These are phyloP conservation scores for Hemibagrus wyckioides DNA, from an alignment of 2,113 vertebrate species.

Conservation along the genomic window DNA sequence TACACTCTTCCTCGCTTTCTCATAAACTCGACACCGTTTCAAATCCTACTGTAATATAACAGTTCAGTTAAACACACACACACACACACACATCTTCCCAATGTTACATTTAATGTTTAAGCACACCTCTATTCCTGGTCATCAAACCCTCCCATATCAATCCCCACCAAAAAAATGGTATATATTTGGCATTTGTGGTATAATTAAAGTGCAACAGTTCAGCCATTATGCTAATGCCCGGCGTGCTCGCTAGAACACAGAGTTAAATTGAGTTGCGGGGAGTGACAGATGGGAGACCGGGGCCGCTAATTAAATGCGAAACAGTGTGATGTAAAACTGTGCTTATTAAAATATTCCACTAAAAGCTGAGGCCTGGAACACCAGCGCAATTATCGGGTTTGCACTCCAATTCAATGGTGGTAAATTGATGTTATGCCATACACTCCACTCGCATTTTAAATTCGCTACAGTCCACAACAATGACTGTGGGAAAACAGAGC, in stretches of 20 bases:
- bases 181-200: slow-evolving; percentile 48
- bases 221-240: slow-evolving; percentile 52
- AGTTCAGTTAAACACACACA: neutral
- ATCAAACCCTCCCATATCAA: slow-evolving; percentile 38
- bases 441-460: slow-evolving; percentile 49
- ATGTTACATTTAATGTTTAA: neutral
- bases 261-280: slow-evolving; percentile 55
- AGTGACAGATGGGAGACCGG: slow-evolving; percentile 53
- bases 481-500: slow-evolving; percentile 37
- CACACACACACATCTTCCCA: neutral
- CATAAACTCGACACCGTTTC: neutral
- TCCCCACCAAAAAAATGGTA: slow-evolving; percentile 13
- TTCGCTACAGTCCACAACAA: slow-evolving; percentile 54
- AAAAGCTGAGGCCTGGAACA: slow-evolving; percentile 58
- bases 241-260: slow-evolving; percentile 43
- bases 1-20: slow-evolving; percentile 6
- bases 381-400: slow-evolving; percentile 57
- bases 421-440: slow-evolving; percentile 58
- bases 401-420: slow-evolving; percentile 55
- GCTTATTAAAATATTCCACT: slow-evolving; percentile 60
- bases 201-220: slow-evolving; percentile 53
- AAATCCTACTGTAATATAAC: slow-evolving; percentile 21
- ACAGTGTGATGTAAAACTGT: slow-evolving; percentile 58
- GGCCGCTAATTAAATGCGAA: slow-evolving; percentile 58
- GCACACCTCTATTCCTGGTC: neutral